Conservation (phyloP, 2,797 vertebrate genomes). For the Coilia nasus region DNA sequence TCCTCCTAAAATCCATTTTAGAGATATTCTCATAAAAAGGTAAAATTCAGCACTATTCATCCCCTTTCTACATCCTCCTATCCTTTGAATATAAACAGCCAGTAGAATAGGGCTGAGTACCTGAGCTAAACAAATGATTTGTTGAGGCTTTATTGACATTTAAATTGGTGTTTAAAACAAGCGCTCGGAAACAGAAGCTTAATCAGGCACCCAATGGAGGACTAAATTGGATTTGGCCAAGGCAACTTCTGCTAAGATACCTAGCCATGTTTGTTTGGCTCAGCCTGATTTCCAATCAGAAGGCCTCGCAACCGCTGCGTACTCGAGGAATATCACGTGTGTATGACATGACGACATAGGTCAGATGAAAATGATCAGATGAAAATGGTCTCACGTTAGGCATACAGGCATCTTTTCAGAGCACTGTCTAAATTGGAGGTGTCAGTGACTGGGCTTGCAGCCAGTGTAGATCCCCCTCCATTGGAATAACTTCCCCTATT, state of each 20-base stretch:
- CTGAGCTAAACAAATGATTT: background rate
- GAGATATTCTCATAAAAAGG: too few species aligned
- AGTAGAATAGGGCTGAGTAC: background rate
- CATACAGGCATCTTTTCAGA: background rate
- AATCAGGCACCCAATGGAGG: background rate
- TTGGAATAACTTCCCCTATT: background rate
- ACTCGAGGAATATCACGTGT: background rate
- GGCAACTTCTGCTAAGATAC: background rate
- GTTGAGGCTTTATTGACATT: background rate
- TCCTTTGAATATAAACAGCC: background rate
- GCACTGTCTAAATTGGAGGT: background rate
- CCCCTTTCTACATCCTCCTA: background rate
- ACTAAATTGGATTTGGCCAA: background rate
- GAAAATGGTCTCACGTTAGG: background rate
- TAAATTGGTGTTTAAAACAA: conserved; percentile 8
- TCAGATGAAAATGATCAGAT: background rate
- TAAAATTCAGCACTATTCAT: too few species aligned
- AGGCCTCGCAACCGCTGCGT: background rate
- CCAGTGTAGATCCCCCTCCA: background rate
- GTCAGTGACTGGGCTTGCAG: background rate
- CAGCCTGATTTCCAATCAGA: background rate
- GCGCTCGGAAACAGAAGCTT: background rate
- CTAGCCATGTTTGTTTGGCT: background rate
- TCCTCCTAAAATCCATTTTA: too few species aligned
- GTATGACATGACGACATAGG: background rate